A percentile compares a stretch with the other conserved stretches of the same genome.
Evolutionary conservation across 53 echinoderm and acorn worm species (phyloP).

Genomic region (Temnopleurus reevesii): DNA sequence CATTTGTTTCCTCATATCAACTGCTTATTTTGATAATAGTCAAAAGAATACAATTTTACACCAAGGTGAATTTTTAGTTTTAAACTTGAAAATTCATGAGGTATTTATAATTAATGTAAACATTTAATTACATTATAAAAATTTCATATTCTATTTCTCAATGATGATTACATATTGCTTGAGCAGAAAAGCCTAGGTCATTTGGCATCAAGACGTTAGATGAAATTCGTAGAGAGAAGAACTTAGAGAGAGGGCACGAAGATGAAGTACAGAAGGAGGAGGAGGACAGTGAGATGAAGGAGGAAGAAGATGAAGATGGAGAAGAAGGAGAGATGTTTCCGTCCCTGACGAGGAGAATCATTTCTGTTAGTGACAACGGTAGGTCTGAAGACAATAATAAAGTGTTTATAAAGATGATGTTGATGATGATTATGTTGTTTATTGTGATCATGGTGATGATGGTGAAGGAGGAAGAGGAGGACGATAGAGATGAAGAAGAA

Average conservation of each 20-base stretch:
- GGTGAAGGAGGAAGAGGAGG: background rate
- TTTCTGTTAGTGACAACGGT: conserved; percentile 12
- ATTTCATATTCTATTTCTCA: too few relatives aligned
- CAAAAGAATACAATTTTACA: too few relatives aligned
- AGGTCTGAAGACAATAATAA: background rate
- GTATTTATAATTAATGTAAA: too few relatives aligned
- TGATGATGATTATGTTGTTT: too few relatives aligned
- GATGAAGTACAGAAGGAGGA: background rate
- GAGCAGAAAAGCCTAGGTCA: conserved; percentile 30
- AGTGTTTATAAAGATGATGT: too few relatives aligned
- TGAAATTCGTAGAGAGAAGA: conserved; percentile 59
- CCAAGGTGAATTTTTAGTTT: too few relatives aligned
- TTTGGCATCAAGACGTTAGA: conserved; percentile 54
- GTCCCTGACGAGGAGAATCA: background rate
- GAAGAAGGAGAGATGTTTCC: background rate
- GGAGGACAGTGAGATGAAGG: background rate
- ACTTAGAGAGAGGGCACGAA: conserved; percentile 1
- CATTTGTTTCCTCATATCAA: too few relatives aligned
- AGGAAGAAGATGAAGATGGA: background rate
- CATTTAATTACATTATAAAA: too few relatives aligned
- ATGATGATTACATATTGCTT: too few relatives aligned
- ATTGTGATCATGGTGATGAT: background rate
- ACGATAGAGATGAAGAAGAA: background rate
- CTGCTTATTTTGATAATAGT: too few relatives aligned
- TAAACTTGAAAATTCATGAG: too few relatives aligned